Conservation (phyloP, 2,888 invertebrate species). For the Synergus itoensis region DNA sequence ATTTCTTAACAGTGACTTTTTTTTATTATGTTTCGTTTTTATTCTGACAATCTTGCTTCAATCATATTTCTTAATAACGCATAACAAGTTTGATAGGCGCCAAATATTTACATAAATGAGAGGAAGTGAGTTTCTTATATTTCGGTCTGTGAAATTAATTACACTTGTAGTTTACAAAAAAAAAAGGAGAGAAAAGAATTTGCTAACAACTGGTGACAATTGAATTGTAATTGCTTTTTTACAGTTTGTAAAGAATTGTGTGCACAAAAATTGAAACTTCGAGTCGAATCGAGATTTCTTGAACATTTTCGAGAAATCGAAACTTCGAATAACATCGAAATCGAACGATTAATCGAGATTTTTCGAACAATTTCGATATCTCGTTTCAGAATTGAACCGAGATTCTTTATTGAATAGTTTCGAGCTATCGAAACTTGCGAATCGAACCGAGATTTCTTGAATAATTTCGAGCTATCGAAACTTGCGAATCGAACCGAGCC, state of each 20-base stretch:
- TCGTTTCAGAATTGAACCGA: no score
- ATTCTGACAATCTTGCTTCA: background rate
- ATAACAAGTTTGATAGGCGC: slow-evolving; percentile 31
- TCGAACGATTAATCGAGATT: no score
- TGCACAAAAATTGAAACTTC: no score
- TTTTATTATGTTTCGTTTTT: slow-evolving; percentile 10
- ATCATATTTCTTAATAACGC: background rate
- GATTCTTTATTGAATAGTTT: no score
- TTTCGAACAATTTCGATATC: no score
- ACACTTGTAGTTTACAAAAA: slow-evolving; percentile 58
- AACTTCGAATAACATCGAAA: no score
- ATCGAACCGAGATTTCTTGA: no score
- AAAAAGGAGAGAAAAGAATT: slow-evolving; percentile 51
- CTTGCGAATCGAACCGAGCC: no score
- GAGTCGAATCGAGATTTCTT: no score
- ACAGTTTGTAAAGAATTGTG: background rate
- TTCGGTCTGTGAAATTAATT: slow-evolving; percentile 42
- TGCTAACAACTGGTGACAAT: background rate
- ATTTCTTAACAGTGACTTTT: background rate
- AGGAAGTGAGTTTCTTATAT: slow-evolving; percentile 46
- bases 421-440: no score
- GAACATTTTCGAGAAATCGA: no score
- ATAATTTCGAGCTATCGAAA: no score
- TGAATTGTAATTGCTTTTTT: background rate
- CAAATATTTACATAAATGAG: slow-evolving; percentile 60